Evolutionary conservation across 2,888 invertebrate genomes (phyloP).

Genomic region (Noctua comes): DNA sequence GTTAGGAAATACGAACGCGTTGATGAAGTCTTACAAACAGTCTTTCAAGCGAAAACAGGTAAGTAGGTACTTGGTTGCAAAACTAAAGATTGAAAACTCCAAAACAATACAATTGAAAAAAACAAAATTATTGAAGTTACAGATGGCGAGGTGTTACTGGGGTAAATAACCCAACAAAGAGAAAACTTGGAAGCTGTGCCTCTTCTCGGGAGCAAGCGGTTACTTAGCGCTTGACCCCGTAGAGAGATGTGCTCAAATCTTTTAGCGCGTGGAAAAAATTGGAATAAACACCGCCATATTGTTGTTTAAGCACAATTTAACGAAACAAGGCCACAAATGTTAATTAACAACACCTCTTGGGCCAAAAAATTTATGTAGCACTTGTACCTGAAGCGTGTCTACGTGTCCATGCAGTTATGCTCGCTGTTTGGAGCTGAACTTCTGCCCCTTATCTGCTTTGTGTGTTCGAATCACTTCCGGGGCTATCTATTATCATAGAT

Average conservation of each 20-base stretch:
- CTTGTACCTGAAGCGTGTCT: not conserved
- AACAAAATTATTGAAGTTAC: not conserved
- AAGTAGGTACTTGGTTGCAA: not conserved
- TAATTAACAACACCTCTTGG: not conserved
- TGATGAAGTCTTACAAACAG: not conserved
- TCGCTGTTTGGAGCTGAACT: not conserved
- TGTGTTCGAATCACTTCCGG: conserved; percentile 40
- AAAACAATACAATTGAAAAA: not conserved
- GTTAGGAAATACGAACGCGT: not conserved
- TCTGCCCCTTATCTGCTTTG: not conserved
- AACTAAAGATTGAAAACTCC: not conserved
- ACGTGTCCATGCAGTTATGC: not conserved
- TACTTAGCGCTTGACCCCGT: not conserved
- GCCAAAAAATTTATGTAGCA: too few species aligned
- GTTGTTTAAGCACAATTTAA: not conserved
- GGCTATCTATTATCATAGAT: conserved; percentile 55
- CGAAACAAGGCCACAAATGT: not conserved
- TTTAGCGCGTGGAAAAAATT: not conserved
- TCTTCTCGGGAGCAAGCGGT: too few species aligned
- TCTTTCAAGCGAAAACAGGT: not conserved
- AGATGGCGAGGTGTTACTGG: not conserved
- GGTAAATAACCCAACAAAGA: not conserved
- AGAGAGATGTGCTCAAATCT: not conserved
- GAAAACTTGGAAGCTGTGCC: not conserved
- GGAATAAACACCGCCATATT: not conserved